Conservation (phyloP, 2,797 vertebrate species). For the Psittacula echo region DNA sequence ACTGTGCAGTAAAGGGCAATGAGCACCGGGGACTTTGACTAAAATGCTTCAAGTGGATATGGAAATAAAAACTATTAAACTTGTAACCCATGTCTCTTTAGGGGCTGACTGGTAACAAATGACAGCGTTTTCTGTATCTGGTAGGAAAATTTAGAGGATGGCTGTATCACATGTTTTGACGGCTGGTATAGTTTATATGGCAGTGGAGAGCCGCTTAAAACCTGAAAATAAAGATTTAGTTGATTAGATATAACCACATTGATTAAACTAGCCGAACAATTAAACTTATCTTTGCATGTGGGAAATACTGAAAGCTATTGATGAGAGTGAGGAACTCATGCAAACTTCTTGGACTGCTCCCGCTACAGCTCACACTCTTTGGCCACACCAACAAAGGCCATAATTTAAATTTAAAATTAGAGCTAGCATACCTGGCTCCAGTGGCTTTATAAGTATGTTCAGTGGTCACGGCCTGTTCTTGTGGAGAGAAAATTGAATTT, state of each 20-base stretch:
- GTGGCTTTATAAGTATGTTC: not conserved
- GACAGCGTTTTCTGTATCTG: constrained; percentile 40
- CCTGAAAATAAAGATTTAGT: constrained; percentile 38
- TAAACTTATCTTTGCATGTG: constrained; percentile 33
- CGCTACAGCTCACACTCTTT: not conserved
- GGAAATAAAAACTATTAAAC: constrained; percentile 64
- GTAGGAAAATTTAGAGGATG: constrained; percentile 44
- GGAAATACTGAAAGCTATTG: not conserved
- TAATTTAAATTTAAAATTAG: not conserved
- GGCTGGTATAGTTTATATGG: not conserved
- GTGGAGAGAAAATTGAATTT: not conserved
- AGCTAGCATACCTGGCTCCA: not conserved
- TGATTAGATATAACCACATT: constrained; percentile 52
- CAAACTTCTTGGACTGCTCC: not conserved
- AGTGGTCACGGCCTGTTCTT: not conserved
- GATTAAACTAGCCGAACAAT: constrained; percentile 26
- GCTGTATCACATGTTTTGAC: constrained; percentile 17
- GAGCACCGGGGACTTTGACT: constrained; percentile 35
- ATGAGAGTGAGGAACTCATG: not conserved
- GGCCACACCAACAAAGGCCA: not conserved
- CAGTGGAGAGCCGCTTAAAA: constrained; percentile 37
- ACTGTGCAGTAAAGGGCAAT: constrained; percentile 54
- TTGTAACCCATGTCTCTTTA: constrained; percentile 42
- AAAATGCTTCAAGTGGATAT: constrained; percentile 65
- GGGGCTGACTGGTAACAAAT: constrained; percentile 31